phyloP scores from a whole-genome alignment of 2,888 invertebrate genomes.

The Spatulosminthurus flaviceps region DNA sequence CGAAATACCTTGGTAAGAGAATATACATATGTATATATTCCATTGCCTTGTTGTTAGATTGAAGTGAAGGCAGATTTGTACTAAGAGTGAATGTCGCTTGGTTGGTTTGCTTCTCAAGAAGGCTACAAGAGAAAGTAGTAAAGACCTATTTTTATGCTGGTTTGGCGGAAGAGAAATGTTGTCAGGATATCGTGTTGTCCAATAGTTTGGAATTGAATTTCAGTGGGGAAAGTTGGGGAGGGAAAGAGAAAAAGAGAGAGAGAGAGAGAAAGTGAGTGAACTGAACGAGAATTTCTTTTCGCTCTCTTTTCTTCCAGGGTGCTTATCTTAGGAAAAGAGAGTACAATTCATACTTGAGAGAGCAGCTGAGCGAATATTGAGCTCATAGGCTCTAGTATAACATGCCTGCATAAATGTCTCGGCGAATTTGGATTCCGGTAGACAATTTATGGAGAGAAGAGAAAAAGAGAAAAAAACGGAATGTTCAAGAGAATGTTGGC shows the following conservation, averaged over 20 bases:
- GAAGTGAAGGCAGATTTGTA: constrained; percentile 43
- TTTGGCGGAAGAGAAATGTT: constrained; percentile 33
- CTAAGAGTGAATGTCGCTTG: constrained; percentile 44
- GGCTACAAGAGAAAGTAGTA: constrained; percentile 11
- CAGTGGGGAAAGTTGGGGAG: constrained; percentile 48
- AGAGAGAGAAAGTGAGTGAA: constrained; percentile 23
- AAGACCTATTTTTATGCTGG: constrained; percentile 31
- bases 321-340: constrained; percentile 26
- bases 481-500: constrained; percentile 50
- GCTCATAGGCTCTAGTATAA: constrained; percentile 48
- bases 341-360: constrained; percentile 43
- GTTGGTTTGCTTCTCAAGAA: constrained; percentile 3
- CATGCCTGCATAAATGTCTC: constrained; percentile 49
- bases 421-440: constrained; percentile 43
- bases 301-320: constrained; percentile 27
- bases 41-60: constrained; percentile 27
- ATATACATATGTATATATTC: neutral
- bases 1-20: neutral
- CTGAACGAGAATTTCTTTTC: constrained; percentile 25
- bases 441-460: constrained; percentile 46
- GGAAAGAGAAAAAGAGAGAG: constrained; percentile 35
- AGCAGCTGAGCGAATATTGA: constrained; percentile 35
- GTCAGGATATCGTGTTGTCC: constrained; percentile 49
- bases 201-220: constrained; percentile 52
- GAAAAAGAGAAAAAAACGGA: constrained; percentile 54